Percentiles rank a stretch among this genome's conserved stretches.
These are phyloP conservation scores for Nomada flava DNA, from an alignment of 2,888 invertebrate genomes.

Conservation along the genomic window DNA sequence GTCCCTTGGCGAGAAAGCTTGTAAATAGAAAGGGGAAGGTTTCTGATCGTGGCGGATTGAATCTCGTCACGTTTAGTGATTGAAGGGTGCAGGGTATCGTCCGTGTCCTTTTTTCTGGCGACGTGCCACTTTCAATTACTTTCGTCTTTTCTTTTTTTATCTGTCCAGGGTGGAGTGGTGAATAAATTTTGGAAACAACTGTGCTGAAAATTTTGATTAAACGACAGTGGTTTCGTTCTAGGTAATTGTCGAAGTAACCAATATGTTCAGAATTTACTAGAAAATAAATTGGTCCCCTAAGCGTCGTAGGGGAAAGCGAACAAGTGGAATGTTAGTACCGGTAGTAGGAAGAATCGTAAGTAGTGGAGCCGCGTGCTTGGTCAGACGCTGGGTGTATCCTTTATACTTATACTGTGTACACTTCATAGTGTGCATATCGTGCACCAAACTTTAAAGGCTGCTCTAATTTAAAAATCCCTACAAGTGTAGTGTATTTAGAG, in stretches of 20 bases:
- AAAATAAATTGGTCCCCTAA: neutral
- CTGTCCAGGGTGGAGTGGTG: too few species aligned
- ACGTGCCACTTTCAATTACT: neutral
- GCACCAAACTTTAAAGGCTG: too few species aligned
- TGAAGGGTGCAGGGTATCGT: neutral
- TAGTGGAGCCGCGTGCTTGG: neutral
- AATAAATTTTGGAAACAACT: too few species aligned
- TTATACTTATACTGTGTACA: neutral
- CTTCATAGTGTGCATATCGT: neutral
- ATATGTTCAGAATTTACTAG: neutral
- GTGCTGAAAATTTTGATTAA: neutral
- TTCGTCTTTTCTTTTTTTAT: neutral
- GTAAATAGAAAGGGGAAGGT: conserved; percentile 5
- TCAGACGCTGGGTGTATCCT: neutral
- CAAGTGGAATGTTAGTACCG: too few species aligned
- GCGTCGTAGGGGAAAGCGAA: too few species aligned
- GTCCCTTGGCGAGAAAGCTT: conserved; percentile 8
- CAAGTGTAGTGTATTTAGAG: too few species aligned
- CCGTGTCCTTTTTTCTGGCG: neutral
- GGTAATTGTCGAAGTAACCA: neutral
- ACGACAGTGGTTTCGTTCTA: neutral
- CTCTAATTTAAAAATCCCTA: too few species aligned
- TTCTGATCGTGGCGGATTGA: neutral
- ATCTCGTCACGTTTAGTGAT: neutral
- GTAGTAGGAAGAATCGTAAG: neutral